phyloP scores from a whole-genome alignment of 2,113 vertebrate genomes.

The Zingel zingel region DNA sequence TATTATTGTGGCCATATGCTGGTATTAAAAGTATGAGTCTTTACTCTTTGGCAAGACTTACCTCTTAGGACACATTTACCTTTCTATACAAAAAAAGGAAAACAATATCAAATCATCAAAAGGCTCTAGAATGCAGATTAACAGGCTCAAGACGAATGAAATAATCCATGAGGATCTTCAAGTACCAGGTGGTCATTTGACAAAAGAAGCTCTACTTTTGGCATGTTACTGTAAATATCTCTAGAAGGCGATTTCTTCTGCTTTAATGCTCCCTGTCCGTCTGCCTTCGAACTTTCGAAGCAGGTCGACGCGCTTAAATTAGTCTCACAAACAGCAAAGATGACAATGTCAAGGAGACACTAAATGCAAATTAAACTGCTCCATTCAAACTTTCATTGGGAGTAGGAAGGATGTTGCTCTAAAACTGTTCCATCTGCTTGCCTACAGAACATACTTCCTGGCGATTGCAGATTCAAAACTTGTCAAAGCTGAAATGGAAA shows the following conservation, averaged over 20 bases:
- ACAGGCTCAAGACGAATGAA: slow-evolving; percentile 69
- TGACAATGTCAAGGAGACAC: neutral
- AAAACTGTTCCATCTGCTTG: slow-evolving; percentile 33
- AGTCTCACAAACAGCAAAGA: slow-evolving; percentile 23
- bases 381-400: slow-evolving; percentile 13
- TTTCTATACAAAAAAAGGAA: slow-evolving; percentile 65
- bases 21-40: slow-evolving; percentile 69
- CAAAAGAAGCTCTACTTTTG: slow-evolving; percentile 68
- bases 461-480: slow-evolving; percentile 45
- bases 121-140: slow-evolving; percentile 73
- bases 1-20: slow-evolving; percentile 68
- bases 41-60: slow-evolving; percentile 79
- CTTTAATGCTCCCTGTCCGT: slow-evolving; percentile 34
- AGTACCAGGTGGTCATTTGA: slow-evolving; percentile 75
- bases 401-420: slow-evolving; percentile 18
- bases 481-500: slow-evolving; percentile 64
- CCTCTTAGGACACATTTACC: slow-evolving; percentile 39
- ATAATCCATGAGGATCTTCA: slow-evolving; percentile 76
- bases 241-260: slow-evolving; percentile 58
- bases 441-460: slow-evolving; percentile 2
- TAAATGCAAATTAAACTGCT: slow-evolving; percentile 33
- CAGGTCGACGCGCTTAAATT: slow-evolving; percentile 8
- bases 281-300: slow-evolving; percentile 19
- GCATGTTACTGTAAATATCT: slow-evolving; percentile 65
- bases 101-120: slow-evolving; percentile 48